Evolutionary conservation across 1,140 invertebrate species (phyloP).

Genomic region (Propsilocerus akamusi): DNA sequence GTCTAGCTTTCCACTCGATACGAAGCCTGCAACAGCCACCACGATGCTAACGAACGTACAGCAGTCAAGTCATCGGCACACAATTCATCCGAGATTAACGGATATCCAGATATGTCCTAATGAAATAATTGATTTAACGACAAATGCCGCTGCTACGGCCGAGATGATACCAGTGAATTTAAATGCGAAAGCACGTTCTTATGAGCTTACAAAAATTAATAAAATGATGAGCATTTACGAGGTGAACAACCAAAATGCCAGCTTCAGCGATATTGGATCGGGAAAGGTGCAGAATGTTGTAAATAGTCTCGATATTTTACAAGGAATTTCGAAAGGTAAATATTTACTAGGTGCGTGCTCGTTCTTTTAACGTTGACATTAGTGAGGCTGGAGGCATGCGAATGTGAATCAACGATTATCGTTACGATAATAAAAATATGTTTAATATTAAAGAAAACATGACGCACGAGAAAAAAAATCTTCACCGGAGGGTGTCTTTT

Average conservation of each 20-base stretch:
- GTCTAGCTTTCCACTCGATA: neutral
- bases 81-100: constrained; percentile 9
- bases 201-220: constrained; percentile 2
- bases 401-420: too few species aligned
- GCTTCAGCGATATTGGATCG: neutral
- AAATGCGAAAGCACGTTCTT: neutral
- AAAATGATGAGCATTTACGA: neutral
- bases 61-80: constrained; percentile 9
- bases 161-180: neutral
- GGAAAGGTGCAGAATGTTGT: neutral
- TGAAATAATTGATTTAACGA: neutral
- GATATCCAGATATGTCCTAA: neutral
- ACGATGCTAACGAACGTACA: neutral
- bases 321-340: neutral
- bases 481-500: too few species aligned
- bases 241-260: neutral
- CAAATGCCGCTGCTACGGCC: neutral
- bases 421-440: too few species aligned
- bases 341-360: neutral
- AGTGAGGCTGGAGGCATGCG: too few species aligned
- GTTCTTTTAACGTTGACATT: too few species aligned
- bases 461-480: too few species aligned
- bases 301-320: neutral
- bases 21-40: constrained; percentile 7
- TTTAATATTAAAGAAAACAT: too few species aligned